These are phyloP conservation scores for Odontesthes bonariensis DNA, from an alignment of 2,113 vertebrate genomes.

Conservation along the genomic window DNA sequence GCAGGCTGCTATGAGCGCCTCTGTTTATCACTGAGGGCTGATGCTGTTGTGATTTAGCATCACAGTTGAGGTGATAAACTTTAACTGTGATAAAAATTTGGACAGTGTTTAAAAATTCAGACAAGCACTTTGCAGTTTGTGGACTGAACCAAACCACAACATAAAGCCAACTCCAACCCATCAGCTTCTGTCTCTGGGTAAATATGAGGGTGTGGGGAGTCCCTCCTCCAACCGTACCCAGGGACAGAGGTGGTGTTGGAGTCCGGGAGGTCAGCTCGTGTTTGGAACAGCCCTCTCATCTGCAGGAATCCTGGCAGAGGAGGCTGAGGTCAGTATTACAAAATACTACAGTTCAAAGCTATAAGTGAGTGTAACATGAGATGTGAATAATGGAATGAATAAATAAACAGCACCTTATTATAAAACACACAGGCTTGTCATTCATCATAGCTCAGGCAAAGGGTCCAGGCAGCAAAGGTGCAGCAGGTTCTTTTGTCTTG, in stretches of 20 bases:
- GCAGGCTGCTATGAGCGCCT: conserved; percentile 16
- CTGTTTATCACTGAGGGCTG: neutral
- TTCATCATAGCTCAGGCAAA: conserved; percentile 13
- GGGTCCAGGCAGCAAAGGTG: neutral
- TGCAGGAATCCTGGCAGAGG: conserved; percentile 47
- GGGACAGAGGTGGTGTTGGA: conserved; percentile 29
- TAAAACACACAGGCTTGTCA: conserved; percentile 46
- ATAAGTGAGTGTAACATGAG: conserved; percentile 61
- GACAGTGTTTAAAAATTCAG: conserved; percentile 38
- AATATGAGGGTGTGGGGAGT: neutral
- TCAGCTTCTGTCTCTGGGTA: conserved; percentile 36
- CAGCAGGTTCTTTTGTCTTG: too few species aligned
- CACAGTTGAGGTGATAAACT: conserved; percentile 49
- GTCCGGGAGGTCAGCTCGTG: neutral
- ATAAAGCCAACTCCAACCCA: conserved; percentile 10
- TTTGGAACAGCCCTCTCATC: neutral
- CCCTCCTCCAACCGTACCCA: neutral
- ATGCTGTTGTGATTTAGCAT: conserved; percentile 13
- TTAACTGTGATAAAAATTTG: too few species aligned
- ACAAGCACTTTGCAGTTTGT: conserved; percentile 50
- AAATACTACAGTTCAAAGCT: conserved; percentile 55
- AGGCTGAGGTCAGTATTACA: conserved; percentile 75
- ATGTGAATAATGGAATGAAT: conserved; percentile 74
- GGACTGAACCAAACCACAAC: conserved; percentile 28
- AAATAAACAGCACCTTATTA: conserved; percentile 83